These are phyloP conservation scores for Stenodera caucasica DNA, from an alignment of 2,888 invertebrate genomes.

Conservation along the genomic window DNA sequence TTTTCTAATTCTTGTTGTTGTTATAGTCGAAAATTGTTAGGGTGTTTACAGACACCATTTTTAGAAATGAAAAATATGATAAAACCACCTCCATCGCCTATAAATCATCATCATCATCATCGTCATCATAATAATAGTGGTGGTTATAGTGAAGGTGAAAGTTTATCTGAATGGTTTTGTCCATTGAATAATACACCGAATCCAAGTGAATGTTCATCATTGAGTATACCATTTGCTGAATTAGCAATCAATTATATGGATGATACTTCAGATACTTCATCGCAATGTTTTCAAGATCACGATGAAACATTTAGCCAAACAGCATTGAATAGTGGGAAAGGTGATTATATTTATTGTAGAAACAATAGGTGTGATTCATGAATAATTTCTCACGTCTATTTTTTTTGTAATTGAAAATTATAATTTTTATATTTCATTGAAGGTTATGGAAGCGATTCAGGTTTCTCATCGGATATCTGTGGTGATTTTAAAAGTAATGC, in stretches of 20 bases:
- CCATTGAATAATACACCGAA: slow-evolving; percentile 36
- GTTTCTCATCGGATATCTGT: slow-evolving; percentile 59
- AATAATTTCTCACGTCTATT: not conserved
- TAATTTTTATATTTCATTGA: slow-evolving; percentile 14
- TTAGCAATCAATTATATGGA: slow-evolving; percentile 54
- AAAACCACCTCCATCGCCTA: slow-evolving; percentile 56
- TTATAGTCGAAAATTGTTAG: slow-evolving; percentile 61
- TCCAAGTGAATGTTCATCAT: slow-evolving; percentile 53
- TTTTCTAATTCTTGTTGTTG: not conserved
- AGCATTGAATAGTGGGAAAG: slow-evolving; percentile 48
- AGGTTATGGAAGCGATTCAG: slow-evolving; percentile 58
- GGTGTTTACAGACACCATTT: slow-evolving; percentile 63
- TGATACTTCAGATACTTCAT: slow-evolving; percentile 50
- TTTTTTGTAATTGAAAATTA: too few relatives aligned
- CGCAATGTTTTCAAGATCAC: slow-evolving; percentile 38
- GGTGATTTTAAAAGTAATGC: slow-evolving; percentile 54
- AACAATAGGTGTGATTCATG: not conserved
- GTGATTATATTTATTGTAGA: slow-evolving; percentile 31
- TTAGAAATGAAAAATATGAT: slow-evolving; percentile 62
- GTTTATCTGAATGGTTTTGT: slow-evolving; percentile 55
- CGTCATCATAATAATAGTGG: not conserved
- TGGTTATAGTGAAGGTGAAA: slow-evolving; percentile 48
- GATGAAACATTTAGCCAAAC: slow-evolving; percentile 44
- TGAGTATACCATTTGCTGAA: slow-evolving; percentile 54
- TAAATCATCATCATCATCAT: slow-evolving; percentile 32